Conservation (phyloP, 2,888 invertebrate species). For the Chamaedrilus cognettii region DNA sequence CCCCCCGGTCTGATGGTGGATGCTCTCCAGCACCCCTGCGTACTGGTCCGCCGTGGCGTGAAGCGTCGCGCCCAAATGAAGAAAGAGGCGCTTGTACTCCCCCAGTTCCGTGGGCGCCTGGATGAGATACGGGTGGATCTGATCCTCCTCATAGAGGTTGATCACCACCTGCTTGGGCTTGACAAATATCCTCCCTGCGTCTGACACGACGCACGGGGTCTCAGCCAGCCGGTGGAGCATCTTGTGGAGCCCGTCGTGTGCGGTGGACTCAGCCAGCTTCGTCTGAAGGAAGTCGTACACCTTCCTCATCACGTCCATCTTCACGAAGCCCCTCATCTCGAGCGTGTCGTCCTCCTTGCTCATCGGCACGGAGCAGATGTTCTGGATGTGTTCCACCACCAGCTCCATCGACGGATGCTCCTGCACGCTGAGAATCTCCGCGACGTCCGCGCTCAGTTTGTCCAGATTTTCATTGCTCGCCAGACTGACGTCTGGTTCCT, state of each 20-base stretch:
- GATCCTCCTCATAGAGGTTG: constrained; percentile 41
- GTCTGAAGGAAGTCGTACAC: constrained; percentile 37
- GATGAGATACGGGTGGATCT: constrained; percentile 40
- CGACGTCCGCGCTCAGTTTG: constrained; percentile 27
- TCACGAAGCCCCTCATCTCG: constrained; percentile 35
- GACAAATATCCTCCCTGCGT: constrained; percentile 34
- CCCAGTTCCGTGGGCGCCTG: constrained; percentile 40
- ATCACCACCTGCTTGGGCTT: constrained; percentile 39
- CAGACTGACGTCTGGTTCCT: constrained; percentile 26
- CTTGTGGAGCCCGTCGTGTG: constrained; percentile 9
- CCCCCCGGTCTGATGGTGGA: constrained; percentile 33
- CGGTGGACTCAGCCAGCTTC: constrained; percentile 11
- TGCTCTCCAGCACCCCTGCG: constrained; percentile 37
- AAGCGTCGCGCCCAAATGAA: constrained; percentile 37
- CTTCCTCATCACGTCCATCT: constrained; percentile 39
- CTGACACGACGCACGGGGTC: constrained; percentile 33
- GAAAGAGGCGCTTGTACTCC: constrained; percentile 40
- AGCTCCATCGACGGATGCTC: constrained; percentile 30
- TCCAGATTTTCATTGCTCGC: constrained; percentile 17
- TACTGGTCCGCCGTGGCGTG: constrained; percentile 40
- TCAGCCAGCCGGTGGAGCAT: constrained; percentile 20
- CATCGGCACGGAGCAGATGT: constrained; percentile 26
- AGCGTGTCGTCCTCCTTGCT: constrained; percentile 17
- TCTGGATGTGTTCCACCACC: constrained; percentile 33
- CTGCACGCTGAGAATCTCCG: constrained; percentile 28